These are phyloP conservation scores for Ooceraea biroi DNA, from an alignment of 1,140 invertebrate genomes.

Conservation along the genomic window DNA sequence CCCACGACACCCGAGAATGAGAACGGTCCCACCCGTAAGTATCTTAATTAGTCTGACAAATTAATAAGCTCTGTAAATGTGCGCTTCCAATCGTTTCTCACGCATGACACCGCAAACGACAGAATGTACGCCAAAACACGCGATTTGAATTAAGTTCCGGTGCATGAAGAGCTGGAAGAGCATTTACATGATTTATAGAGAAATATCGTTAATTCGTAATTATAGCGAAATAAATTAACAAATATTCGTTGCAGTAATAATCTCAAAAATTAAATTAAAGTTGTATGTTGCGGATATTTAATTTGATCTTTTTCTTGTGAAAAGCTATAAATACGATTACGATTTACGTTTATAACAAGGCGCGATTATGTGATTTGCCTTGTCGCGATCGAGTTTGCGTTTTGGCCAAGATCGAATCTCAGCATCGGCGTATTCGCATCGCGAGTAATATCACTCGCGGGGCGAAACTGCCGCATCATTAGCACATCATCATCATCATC, in stretches of 20 bases:
- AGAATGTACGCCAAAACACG: background rate
- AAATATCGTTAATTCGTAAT: background rate
- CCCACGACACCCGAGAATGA: conserved; percentile 87
- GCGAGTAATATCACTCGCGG: conserved; percentile 3
- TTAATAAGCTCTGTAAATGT: conserved; percentile 54
- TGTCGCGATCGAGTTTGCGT: background rate
- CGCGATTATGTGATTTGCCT: background rate
- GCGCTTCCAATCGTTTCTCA: conserved; percentile 21
- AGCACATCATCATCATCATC: too few relatives aligned
- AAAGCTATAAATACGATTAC: too few relatives aligned
- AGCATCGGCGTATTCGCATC: background rate
- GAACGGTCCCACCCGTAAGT: conserved; percentile 88
- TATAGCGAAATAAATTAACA: background rate
- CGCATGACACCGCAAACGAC: conserved; percentile 11
- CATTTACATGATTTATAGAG: background rate
- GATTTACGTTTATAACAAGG: background rate
- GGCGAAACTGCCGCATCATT: background rate
- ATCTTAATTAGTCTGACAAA: conserved; percentile 89
- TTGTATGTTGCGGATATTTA: too few relatives aligned
- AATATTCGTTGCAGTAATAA: background rate
- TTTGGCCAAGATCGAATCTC: conserved; percentile 4
- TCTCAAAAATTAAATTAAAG: conserved; percentile 15
- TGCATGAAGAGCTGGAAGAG: too few relatives aligned
- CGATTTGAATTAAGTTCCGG: background rate
- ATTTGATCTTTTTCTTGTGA: too few relatives aligned